Evolutionary conservation across 2,113 vertebrate genomes (phyloP).

Genomic region (Clarias batrachus): DNA sequence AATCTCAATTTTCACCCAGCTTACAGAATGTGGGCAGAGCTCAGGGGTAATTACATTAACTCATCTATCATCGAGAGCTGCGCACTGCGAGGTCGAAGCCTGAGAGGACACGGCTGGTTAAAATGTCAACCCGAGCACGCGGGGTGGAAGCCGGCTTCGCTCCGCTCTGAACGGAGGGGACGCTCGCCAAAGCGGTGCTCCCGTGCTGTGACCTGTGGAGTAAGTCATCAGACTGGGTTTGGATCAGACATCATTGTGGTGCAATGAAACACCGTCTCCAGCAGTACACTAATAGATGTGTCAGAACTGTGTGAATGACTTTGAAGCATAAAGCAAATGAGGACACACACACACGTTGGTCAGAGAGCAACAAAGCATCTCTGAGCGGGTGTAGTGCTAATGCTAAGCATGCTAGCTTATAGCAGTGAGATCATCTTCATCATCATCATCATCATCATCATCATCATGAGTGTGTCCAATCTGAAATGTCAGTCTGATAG

Average conservation of each 20-base stretch:
- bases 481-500: not conserved
- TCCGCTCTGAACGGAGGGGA: not conserved
- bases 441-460: not conserved
- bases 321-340: conserved; percentile 41
- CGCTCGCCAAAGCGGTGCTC: not conserved
- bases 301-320: conserved; percentile 54
- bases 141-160: conserved; percentile 36
- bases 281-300: conserved; percentile 61
- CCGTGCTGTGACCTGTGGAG: conserved; percentile 31
- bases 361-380: conserved; percentile 18
- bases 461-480: not conserved
- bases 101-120: conserved; percentile 53
- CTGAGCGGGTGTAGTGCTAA: not conserved
- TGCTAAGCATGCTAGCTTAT: not conserved
- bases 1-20: conserved; percentile 75
- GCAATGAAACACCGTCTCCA: conserved; percentile 31
- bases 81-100: conserved; percentile 59
- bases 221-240: not conserved
- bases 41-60: conserved; percentile 71
- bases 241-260: conserved; percentile 39
- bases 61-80: conserved; percentile 64
- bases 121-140: conserved; percentile 52
- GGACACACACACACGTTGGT: conserved; percentile 48
- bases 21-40: conserved; percentile 74
- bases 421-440: not conserved